A percentile compares a stretch with the other conserved stretches of the same genome.
These are phyloP conservation scores for Diorhabda elongata DNA, from an alignment of 1,140 invertebrate genomes.

Conservation along the genomic window DNA sequence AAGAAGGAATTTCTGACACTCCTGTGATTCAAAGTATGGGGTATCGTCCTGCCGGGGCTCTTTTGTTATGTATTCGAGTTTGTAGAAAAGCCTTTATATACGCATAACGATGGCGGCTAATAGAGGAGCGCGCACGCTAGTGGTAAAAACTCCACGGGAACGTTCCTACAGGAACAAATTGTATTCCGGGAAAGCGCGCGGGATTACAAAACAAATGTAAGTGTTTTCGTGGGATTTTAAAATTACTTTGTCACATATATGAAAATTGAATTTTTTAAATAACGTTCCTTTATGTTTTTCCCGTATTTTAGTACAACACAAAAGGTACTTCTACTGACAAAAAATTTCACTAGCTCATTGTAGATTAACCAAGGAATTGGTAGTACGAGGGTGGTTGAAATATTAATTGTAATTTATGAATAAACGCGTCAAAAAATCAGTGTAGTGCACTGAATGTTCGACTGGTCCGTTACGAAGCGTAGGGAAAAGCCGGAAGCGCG, in stretches of 20 bases:
- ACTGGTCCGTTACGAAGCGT: no score
- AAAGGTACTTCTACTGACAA: no score
- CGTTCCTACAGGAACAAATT: neutral
- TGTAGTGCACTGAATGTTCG: no score
- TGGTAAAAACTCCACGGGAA: conserved; percentile 3
- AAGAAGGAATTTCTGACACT: neutral
- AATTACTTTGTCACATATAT: neutral
- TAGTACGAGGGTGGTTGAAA: no score
- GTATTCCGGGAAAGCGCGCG: conserved; percentile 1
- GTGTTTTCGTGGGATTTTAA: neutral
- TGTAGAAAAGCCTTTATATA: neutral
- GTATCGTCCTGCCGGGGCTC: conserved; percentile 4
- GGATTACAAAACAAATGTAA: conserved; percentile 3
- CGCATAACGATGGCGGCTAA: conserved; percentile 4
- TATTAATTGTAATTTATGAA: no score
- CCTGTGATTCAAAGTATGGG: neutral
- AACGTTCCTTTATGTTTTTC: no score
- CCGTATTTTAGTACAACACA: no score
- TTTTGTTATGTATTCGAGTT: conserved; percentile 7
- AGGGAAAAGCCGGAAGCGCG: no score
- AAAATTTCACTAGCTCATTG: no score
- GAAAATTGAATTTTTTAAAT: no score
- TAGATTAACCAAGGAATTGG: no score
- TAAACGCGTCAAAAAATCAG: no score
- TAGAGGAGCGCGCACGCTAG: conserved; percentile 2